Evolutionary conservation across 2,888 invertebrate genomes (phyloP).

Genomic region (Thymelicus sylvestris): DNA sequence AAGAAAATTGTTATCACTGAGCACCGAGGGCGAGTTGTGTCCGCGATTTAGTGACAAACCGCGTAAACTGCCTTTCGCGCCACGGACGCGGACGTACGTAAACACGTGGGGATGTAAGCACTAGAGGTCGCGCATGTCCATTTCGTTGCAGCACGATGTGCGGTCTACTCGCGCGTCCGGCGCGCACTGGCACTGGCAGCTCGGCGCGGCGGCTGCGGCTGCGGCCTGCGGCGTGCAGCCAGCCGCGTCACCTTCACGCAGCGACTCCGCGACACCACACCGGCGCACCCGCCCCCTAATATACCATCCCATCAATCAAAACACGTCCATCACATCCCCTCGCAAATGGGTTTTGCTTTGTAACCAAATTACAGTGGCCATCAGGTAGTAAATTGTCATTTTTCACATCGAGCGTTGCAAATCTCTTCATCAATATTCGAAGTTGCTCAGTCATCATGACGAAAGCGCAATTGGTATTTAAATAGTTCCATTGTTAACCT

Average conservation of each 20-base stretch:
- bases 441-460: neutral
- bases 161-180: slow-evolving; percentile 73
- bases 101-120: slow-evolving; percentile 46
- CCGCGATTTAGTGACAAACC: slow-evolving; percentile 57
- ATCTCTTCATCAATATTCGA: slow-evolving; percentile 23
- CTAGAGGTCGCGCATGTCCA: slow-evolving; percentile 57
- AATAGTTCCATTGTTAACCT: neutral
- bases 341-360: slow-evolving; percentile 34
- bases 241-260: slow-evolving; percentile 52
- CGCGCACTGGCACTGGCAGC: slow-evolving; percentile 67
- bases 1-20: slow-evolving; percentile 56
- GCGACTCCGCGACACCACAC: slow-evolving; percentile 39
- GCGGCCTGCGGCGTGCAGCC: slow-evolving; percentile 3
- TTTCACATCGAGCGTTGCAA: slow-evolving; percentile 24
- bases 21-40: slow-evolving; percentile 54
- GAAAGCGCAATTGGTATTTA: neutral
- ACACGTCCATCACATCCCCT: slow-evolving; percentile 43
- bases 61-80: slow-evolving; percentile 61
- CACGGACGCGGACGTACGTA: slow-evolving; percentile 50
- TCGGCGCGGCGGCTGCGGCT: slow-evolving; percentile 48
- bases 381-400: slow-evolving; percentile 33
- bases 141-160: slow-evolving; percentile 52
- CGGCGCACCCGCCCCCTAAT: slow-evolving; percentile 45
- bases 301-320: slow-evolving; percentile 51
- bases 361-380: slow-evolving; percentile 35